Conservation (phyloP, 2,797 vertebrate species). For the Myripristis jacobus region DNA sequence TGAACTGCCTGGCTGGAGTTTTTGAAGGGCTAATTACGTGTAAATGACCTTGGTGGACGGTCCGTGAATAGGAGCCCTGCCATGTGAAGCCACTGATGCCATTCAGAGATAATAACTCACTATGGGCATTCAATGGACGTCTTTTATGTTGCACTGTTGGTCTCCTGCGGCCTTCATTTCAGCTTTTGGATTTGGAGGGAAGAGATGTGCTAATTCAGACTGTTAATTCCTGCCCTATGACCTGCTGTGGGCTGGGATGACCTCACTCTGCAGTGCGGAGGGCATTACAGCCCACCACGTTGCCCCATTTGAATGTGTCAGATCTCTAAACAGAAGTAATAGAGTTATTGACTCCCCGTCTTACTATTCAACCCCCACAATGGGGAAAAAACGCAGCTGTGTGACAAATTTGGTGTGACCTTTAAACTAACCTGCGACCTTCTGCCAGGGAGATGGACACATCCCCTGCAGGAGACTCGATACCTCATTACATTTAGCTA, state of each 20-base stretch:
- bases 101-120: conserved; percentile 39
- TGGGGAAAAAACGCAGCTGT: background rate
- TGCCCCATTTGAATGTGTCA: conserved; percentile 24
- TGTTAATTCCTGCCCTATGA: conserved; percentile 41
- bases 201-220: background rate
- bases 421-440: conserved; percentile 19
- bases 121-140: conserved; percentile 3
- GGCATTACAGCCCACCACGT: conserved; percentile 25
- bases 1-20: background rate
- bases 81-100: conserved; percentile 9
- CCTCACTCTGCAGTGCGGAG: background rate
- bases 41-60: conserved; percentile 20
- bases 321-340: conserved; percentile 42
- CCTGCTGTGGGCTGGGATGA: conserved; percentile 15
- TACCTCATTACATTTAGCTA: background rate
- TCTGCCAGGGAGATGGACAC: conserved; percentile 3
- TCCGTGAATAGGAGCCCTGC: conserved; percentile 8
- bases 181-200: conserved; percentile 27
- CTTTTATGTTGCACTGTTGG: conserved; percentile 12
- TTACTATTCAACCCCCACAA: background rate
- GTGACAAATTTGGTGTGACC: conserved; percentile 25
- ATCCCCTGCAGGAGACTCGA: conserved; percentile 32
- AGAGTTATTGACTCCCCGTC: conserved; percentile 25
- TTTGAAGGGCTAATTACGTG: background rate
- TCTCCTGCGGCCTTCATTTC: conserved; percentile 60